Evolutionary conservation across 1,140 invertebrate species (phyloP).

Genomic region (Drosophila tani): DNA sequence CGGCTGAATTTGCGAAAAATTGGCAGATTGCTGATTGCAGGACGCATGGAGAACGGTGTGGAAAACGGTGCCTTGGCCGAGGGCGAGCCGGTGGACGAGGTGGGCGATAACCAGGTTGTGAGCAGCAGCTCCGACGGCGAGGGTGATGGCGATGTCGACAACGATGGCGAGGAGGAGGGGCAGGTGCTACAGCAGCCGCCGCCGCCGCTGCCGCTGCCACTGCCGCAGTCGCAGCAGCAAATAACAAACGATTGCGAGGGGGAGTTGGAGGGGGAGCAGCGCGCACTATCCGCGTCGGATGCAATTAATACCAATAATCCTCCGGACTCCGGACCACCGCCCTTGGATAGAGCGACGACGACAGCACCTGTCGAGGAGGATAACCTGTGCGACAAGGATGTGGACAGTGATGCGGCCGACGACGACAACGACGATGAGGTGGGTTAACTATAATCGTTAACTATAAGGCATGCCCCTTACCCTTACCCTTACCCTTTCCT

Average conservation of each 20-base stretch:
- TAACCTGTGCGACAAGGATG: slow-evolving; percentile 76
- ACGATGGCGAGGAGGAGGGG: slow-evolving; percentile 49
- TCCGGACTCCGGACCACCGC: slow-evolving; percentile 47
- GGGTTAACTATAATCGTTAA: not conserved
- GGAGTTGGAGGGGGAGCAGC: slow-evolving; percentile 57
- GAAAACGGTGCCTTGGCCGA: slow-evolving; percentile 70
- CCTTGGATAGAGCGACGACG: slow-evolving; percentile 3
- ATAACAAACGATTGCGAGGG: slow-evolving; percentile 71
- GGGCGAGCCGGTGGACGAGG: slow-evolving; percentile 58
- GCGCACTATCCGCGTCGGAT: slow-evolving; percentile 41
- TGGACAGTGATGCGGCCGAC: slow-evolving; percentile 75
- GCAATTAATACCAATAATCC: slow-evolving; percentile 37
- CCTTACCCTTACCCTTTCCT: no score
- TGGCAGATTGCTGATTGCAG: slow-evolving; percentile 31
- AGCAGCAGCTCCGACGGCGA: slow-evolving; percentile 74
- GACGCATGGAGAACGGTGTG: slow-evolving; percentile 75
- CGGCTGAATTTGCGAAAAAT: slow-evolving; percentile 27
- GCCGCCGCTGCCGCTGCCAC: slow-evolving; percentile 43
- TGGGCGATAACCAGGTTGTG: slow-evolving; percentile 67
- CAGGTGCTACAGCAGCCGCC: slow-evolving; percentile 49
- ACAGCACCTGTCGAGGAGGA: slow-evolving; percentile 49
- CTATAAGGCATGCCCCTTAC: not conserved
- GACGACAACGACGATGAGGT: slow-evolving; percentile 83
- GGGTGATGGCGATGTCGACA: slow-evolving; percentile 36
- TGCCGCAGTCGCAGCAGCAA: slow-evolving; percentile 45